Evolutionary conservation across 92 coral and sea anemone species (phyloP).

Genomic region (Zoanthus sociatus): DNA sequence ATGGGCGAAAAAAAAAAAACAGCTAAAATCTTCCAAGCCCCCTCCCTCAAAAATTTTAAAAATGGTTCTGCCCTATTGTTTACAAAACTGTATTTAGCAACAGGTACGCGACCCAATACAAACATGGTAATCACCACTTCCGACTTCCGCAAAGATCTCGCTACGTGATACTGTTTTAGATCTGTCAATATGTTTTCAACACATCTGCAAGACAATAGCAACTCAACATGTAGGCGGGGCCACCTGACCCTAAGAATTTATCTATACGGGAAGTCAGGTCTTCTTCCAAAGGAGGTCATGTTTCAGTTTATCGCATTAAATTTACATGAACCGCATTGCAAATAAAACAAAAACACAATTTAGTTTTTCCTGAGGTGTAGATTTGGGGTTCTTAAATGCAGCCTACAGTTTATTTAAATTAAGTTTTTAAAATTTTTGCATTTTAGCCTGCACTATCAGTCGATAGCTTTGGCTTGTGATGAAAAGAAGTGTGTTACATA

Average conservation of each 20-base stretch:
- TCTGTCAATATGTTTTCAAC: background rate
- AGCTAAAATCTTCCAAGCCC: no score
- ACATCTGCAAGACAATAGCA: background rate
- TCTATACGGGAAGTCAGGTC: conserved; percentile 1
- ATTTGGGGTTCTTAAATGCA: no score
- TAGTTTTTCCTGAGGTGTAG: background rate
- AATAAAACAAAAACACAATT: background rate
- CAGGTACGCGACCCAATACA: background rate
- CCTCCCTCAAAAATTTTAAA: no score
- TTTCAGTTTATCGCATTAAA: background rate
- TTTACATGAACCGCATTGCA: background rate
- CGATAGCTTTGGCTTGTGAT: no score
- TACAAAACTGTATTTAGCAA: no score
- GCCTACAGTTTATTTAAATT: no score
- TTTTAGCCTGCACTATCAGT: no score
- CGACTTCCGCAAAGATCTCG: background rate
- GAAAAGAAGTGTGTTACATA: no score
- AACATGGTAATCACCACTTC: background rate
- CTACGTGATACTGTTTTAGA: background rate
- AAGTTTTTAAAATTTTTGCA: no score
- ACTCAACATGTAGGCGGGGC: background rate
- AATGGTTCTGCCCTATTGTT: no score
- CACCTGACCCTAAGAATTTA: background rate
- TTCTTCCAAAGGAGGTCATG: background rate
- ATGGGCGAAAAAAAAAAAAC: no score